Evolutionary conservation across 2,888 invertebrate genomes (phyloP).

Genomic region (Chaitophorus viminalis): DNA sequence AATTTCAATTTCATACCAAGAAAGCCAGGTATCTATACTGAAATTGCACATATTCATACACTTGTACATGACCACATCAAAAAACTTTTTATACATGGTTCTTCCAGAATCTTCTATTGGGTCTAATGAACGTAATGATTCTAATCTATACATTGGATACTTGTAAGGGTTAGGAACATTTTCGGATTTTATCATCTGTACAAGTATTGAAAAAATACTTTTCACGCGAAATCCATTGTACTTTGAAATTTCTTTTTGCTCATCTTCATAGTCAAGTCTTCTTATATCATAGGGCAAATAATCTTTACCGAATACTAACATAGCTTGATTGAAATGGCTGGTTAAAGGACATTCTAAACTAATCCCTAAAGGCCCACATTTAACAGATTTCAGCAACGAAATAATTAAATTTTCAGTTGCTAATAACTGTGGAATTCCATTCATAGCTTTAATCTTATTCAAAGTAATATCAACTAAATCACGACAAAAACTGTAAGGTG

Average conservation of each 20-base stretch:
- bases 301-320: neutral
- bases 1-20: conserved; percentile 42
- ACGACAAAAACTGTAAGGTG: conserved; percentile 46
- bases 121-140: neutral
- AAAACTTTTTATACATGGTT: conserved; percentile 7
- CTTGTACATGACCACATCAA: conserved; percentile 10
- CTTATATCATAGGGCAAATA: neutral
- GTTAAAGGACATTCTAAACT: neutral
- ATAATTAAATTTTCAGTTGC: conserved; percentile 10
- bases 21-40: conserved; percentile 30
- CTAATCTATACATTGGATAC: conserved; percentile 19
- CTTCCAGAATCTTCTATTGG: neutral
- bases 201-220: conserved; percentile 36
- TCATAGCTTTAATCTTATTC: neutral
- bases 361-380: neutral
- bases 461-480: conserved; percentile 26
- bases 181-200: neutral
- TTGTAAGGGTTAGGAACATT: neutral
- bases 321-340: conserved; percentile 11
- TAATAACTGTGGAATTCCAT: neutral
- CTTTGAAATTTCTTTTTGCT: neutral
- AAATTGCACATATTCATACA: conserved; percentile 45
- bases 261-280: neutral
- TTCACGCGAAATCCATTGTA: conserved; percentile 35
- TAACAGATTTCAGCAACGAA: conserved; percentile 6